Conservation (phyloP, 2,113 vertebrate genomes). For the Azemiops feae region DNA sequence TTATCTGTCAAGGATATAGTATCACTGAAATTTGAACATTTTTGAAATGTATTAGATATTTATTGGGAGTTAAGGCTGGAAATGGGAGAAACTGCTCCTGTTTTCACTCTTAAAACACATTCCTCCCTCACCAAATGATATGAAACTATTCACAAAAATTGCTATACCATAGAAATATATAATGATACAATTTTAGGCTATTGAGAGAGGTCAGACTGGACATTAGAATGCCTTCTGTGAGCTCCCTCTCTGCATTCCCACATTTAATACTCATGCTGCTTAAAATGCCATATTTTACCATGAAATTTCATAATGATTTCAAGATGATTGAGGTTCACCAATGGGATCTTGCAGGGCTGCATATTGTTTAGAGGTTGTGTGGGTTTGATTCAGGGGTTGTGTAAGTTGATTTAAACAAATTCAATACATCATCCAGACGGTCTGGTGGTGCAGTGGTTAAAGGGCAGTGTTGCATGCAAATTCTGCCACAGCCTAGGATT, state of each 20-base stretch:
- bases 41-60: background rate
- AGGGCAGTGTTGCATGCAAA: background rate
- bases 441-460: background rate
- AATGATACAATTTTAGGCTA: background rate
- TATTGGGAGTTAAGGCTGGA: background rate
- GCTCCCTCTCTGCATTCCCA: background rate
- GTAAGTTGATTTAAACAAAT: background rate
- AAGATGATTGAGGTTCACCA: background rate
- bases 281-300: background rate
- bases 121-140: background rate
- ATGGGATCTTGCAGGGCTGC: background rate
- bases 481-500: background rate
- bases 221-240: background rate
- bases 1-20: background rate
- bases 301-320: background rate
- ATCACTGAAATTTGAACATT: background rate
- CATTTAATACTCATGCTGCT: background rate
- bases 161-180: background rate
- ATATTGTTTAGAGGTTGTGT: background rate
- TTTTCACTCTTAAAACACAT: background rate
- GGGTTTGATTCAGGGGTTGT: background rate
- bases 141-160: background rate
- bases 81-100: background rate
- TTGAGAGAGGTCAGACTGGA: background rate
- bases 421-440: background rate